Percentiles rank a stretch among this genome's conserved stretches.
Conservation (phyloP, 1,140 invertebrate genomes). For the Zaprionus camerounensis region DNA sequence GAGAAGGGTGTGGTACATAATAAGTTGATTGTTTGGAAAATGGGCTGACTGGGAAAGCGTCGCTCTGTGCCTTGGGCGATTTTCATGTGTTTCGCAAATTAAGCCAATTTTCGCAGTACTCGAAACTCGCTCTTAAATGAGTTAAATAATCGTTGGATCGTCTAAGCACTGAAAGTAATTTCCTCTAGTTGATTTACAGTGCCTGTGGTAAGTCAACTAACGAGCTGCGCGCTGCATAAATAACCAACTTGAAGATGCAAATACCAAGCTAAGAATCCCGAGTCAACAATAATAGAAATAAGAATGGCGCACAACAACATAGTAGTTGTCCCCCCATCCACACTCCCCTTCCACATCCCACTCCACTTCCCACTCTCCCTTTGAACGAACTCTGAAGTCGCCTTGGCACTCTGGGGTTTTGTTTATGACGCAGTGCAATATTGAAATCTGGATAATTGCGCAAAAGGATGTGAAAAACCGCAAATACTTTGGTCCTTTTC, state of each 20-base stretch:
- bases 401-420: conserved; percentile 46
- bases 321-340: neutral
- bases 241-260: conserved; percentile 18
- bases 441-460: conserved; percentile 81
- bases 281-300: conserved; percentile 65
- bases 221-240: conserved; percentile 35
- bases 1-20: conserved; percentile 23
- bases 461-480: conserved; percentile 81
- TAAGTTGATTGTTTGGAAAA: conserved; percentile 73
- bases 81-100: conserved; percentile 56
- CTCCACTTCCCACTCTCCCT: neutral
- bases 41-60: conserved; percentile 31
- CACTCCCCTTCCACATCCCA: neutral
- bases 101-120: conserved; percentile 56
- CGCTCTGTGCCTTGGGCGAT: conserved; percentile 32
- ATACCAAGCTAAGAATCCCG: conserved; percentile 49
- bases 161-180: conserved; percentile 20
- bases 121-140: neutral
- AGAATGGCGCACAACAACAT: conserved; percentile 57
- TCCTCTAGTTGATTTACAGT: conserved; percentile 46
- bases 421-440: conserved; percentile 74
- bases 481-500: conserved; percentile 69
- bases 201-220: conserved; percentile 33
- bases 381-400: neutral
- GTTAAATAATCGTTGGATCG: neutral